These are phyloP conservation scores for Panzeria rudis DNA, from an alignment of 2,888 invertebrate species.

Conservation along the genomic window DNA sequence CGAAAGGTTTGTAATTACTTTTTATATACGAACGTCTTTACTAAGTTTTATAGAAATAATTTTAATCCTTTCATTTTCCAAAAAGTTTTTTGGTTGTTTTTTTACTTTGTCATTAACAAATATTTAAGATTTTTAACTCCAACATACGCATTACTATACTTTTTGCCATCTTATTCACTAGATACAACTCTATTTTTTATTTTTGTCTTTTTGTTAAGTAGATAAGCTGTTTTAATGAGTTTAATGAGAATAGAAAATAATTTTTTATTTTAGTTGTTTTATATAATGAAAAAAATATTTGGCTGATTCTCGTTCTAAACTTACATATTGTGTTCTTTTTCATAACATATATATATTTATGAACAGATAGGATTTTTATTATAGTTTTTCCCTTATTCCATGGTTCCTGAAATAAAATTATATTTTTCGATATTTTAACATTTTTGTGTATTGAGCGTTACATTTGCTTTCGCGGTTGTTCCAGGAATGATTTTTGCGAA, in stretches of 20 bases:
- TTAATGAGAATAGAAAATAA: slow-evolving; percentile 52
- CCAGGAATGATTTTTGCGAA: no score
- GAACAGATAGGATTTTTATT: no score
- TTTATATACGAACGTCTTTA: background rate
- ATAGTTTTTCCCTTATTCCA: no score
- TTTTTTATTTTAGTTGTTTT: background rate
- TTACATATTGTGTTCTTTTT: no score
- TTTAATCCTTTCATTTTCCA: slow-evolving; percentile 54
- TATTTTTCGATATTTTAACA: no score
- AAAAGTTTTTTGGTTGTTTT: slow-evolving; percentile 17
- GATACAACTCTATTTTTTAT: slow-evolving; percentile 4
- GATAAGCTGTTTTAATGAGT: slow-evolving; percentile 67
- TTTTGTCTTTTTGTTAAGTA: slow-evolving; percentile 39
- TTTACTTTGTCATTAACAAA: background rate
- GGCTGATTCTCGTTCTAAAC: no score
- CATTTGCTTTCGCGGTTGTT: no score
- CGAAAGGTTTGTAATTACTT: background rate
- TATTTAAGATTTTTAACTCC: slow-evolving; percentile 12
- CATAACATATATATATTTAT: no score
- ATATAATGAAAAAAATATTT: no score
- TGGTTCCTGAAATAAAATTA: no score
- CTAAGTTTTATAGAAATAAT: slow-evolving; percentile 10
- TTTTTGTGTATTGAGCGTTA: no score
- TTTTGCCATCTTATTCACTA: background rate
- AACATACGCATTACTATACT: slow-evolving; percentile 22